Conservation (phyloP, 64 coral and sea anemone species). For the Astreopora myriophthalma region DNA sequence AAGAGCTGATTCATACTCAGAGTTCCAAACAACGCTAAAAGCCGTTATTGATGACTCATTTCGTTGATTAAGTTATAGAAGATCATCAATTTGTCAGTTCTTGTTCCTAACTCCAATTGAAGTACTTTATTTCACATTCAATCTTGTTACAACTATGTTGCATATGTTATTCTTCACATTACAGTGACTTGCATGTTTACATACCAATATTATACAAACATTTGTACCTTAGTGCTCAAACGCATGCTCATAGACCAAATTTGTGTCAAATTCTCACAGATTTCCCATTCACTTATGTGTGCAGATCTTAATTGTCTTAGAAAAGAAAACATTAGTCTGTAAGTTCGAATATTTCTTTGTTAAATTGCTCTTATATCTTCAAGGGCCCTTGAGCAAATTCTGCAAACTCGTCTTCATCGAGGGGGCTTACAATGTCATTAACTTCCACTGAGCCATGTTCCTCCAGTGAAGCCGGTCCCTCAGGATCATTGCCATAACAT, state of each 20-base stretch:
- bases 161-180: neutral
- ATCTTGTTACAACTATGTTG: neutral
- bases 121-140: conserved; percentile 1
- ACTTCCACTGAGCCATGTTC: too few relatives aligned
- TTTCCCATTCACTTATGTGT: conserved; percentile 7
- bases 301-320: too few relatives aligned
- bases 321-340: neutral
- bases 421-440: too few relatives aligned
- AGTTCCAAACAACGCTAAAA: conserved; percentile 34
- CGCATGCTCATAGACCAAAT: conserved; percentile 17
- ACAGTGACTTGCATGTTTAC: neutral
- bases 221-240: conserved; percentile 17
- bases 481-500: too few relatives aligned
- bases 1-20: conserved; percentile 38
- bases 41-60: conserved; percentile 23
- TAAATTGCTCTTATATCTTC: too few relatives aligned
- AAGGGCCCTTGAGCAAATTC: too few relatives aligned
- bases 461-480: too few relatives aligned
- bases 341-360: neutral
- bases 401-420: too few relatives aligned
- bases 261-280: conserved; percentile 30
- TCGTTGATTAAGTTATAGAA: conserved; percentile 19
- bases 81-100: conserved; percentile 27
- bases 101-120: conserved; percentile 3
- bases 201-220: conserved; percentile 15